phyloP scores from a whole-genome alignment of 2,113 vertebrate species.

The Cardinalis cardinalis region DNA sequence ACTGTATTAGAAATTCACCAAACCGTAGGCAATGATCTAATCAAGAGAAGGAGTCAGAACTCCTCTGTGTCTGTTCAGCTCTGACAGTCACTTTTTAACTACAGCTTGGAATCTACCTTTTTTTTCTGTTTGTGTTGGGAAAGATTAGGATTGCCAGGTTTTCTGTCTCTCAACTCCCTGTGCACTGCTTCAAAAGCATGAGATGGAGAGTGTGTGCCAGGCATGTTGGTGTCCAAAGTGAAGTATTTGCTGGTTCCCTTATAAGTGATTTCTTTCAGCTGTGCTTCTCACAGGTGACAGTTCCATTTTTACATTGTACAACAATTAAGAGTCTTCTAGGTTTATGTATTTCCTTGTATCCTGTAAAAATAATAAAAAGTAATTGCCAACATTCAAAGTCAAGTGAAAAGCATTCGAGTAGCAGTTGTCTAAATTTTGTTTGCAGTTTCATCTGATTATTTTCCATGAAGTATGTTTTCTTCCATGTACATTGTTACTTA shows the following conservation, averaged over 20 bases:
- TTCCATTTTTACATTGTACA: not conserved
- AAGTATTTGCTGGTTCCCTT: not conserved
- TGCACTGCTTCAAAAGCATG: not conserved
- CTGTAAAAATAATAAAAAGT: not conserved
- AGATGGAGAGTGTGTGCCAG: not conserved
- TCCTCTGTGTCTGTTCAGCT: not conserved
- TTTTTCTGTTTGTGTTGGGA: not conserved
- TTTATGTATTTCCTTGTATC: not conserved
- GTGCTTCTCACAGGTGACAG: not conserved
- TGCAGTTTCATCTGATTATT: not conserved
- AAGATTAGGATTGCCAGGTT: not conserved
- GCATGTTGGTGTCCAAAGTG: not conserved
- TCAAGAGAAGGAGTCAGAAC: not conserved
- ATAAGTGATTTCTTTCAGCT: not conserved
- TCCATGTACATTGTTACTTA: not conserved
- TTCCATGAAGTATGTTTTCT: not conserved
- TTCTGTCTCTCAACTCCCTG: not conserved
- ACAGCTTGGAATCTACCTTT: not conserved
- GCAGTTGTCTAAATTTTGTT: not conserved
- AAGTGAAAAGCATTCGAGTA: not conserved
- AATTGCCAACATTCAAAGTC: not conserved
- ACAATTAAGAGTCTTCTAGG: not conserved
- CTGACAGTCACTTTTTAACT: not conserved
- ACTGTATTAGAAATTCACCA: constrained; percentile 24
- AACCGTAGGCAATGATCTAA: constrained; percentile 29